These are phyloP conservation scores for Burhinus oedicnemus DNA, from an alignment of 2,113 vertebrate genomes.

Conservation along the genomic window DNA sequence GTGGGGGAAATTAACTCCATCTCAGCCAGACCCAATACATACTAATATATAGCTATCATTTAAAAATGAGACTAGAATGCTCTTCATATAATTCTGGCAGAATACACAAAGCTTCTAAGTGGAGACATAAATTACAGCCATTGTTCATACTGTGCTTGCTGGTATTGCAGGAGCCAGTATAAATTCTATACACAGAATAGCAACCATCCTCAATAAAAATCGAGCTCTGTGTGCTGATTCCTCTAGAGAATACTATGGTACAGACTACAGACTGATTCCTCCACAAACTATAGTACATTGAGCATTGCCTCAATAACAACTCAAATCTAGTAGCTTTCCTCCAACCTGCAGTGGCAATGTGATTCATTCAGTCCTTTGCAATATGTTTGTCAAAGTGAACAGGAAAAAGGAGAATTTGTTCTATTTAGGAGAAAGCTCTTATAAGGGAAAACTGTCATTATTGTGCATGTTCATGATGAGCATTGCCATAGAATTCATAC, in stretches of 20 bases:
- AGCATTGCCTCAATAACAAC: not conserved
- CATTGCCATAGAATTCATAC: not conserved
- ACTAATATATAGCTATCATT: slow-evolving; percentile 23
- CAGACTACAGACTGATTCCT: not conserved
- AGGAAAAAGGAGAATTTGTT: not conserved
- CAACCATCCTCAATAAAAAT: slow-evolving; percentile 13
- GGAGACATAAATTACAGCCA: slow-evolving; percentile 45
- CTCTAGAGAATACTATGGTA: not conserved
- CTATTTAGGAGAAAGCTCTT: not conserved
- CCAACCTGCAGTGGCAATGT: not conserved
- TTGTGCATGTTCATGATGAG: not conserved
- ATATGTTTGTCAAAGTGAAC: not conserved
- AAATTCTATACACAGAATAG: slow-evolving; percentile 49
- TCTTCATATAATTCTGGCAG: slow-evolving; percentile 35
- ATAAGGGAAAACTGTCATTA: not conserved
- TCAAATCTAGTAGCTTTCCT: not conserved
- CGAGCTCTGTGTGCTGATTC: not conserved
- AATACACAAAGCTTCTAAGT: slow-evolving; percentile 49
- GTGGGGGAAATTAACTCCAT: not conserved
- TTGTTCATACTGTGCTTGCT: slow-evolving; percentile 20
- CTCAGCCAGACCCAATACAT: not conserved
- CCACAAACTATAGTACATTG: not conserved
- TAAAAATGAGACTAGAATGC: slow-evolving; percentile 27
- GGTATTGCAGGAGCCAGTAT: slow-evolving; percentile 58
- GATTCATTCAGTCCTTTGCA: not conserved